Conservation (phyloP, 2,888 invertebrate species). For the Sphaeridia pumilis region DNA sequence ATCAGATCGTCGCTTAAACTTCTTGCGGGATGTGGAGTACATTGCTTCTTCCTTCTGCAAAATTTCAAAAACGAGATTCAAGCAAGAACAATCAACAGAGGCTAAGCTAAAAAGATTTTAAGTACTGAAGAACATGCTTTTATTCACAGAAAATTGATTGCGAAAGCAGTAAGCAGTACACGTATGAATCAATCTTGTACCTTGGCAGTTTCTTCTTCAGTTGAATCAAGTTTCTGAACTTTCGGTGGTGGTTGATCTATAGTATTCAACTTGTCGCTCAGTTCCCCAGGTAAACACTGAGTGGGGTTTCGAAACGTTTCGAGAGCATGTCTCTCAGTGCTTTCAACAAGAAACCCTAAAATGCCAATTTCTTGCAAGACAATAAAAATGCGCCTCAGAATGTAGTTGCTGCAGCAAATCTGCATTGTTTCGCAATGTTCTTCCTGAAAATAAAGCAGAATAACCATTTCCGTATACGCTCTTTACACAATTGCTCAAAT, state of each 20-base stretch:
- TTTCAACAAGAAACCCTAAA: not conserved
- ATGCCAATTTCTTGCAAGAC: slow-evolving; percentile 23
- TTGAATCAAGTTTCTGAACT: no score
- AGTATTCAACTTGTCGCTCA: not conserved
- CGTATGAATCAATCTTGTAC: no score
- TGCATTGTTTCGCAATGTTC: slow-evolving; percentile 26
- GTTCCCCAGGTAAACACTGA: not conserved
- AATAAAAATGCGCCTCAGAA: slow-evolving; percentile 23
- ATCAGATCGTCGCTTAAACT: slow-evolving; percentile 8
- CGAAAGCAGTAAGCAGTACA: no score
- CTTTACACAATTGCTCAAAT: no score
- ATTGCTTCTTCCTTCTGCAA: no score
- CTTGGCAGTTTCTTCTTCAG: no score
- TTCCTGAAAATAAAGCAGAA: slow-evolving; percentile 15
- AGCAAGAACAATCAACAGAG: no score
- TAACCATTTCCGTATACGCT: no score
- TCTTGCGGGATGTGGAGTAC: slow-evolving; percentile 10
- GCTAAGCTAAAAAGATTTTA: no score
- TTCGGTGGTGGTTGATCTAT: not conserved
- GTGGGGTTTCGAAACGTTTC: slow-evolving; percentile 7
- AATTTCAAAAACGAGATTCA: no score
- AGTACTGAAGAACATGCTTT: no score
- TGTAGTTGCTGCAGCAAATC: slow-evolving; percentile 27
- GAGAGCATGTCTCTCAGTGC: slow-evolving; percentile 19
- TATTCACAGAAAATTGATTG: no score